Evolutionary conservation across 2,888 invertebrate species (phyloP), one percentile per base, ranked within the genome.

Genomic region (Andrena camellia): DNA sequence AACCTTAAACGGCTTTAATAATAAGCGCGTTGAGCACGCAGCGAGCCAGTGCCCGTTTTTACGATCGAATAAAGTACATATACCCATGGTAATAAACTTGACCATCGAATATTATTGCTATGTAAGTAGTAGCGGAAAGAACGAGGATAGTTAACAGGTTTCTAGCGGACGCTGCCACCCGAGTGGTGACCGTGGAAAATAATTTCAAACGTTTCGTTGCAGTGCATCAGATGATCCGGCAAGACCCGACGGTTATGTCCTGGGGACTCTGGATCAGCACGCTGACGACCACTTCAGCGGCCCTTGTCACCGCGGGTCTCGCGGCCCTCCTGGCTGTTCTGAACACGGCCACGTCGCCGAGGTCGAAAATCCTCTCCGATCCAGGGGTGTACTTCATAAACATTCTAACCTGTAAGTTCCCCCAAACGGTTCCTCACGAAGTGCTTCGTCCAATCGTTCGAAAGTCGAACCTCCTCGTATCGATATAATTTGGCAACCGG

Each of bases 331-430:
- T 98, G 88, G 97, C 98, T 0, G 96, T 97, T 17, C 95, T 98
- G 74, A 98, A 97, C 88, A 97, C 97, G 0, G 97, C 97, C 10
- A 97, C 97, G 2, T 96, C 96, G 2, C 96, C 97, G 7, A 95
- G 97, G 6, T 94, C 97, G 94, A 94, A 96, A 89, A 93, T 97
- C 92, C 95, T 96, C 90, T 96, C 97, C 89, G 94, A 96, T 60
- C 95, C 96, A 31, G 97, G 97, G n/a, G 95, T 97, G 54, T 97
- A 97, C 88, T 93, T 97, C 23, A 97, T 97, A 96, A 98, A 98
- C 94, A 95, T 96, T 48, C 94, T 97, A 85, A 96, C 97, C 89
- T 95, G 98, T 98, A 94, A 95, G 96, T 95, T 31, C 7, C 2
- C 0, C 0, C 29, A 29, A 66, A 66, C 50, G 8, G 66, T 20